Evolutionary conservation across 2,113 vertebrate species (phyloP).

Genomic region (Chaetura pelagica): DNA sequence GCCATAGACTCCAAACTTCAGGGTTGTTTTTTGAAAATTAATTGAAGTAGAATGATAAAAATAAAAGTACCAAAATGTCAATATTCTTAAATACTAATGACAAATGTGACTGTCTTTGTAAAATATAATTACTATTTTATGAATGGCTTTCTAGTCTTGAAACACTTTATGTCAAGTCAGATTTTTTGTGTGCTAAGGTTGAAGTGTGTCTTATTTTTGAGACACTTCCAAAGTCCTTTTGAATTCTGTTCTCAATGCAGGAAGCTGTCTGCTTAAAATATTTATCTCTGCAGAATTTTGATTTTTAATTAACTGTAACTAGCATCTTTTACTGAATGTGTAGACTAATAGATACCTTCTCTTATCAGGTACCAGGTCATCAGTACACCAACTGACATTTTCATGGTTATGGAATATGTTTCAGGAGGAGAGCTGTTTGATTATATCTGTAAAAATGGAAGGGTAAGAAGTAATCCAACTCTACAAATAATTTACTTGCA

Average conservation of each 20-base stretch:
- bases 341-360: constrained; percentile 61
- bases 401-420: constrained; percentile 99
- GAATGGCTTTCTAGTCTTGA: background rate
- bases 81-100: background rate
- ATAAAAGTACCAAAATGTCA: background rate
- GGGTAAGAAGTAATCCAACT: constrained; percentile 81
- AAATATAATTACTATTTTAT: background rate
- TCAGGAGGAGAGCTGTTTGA: constrained; percentile 98
- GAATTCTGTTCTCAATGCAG: background rate
- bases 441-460: constrained; percentile 99
- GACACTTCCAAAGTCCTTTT: background rate
- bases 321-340: background rate
- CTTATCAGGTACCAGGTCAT: constrained; percentile 95
- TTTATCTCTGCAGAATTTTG: fast-evolving
- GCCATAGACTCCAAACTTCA: background rate
- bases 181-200: background rate
- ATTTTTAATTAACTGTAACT: background rate
- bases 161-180: background rate
- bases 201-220: background rate
- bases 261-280: background rate
- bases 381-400: constrained; percentile 98
- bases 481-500: background rate
- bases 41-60: background rate
- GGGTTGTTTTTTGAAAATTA: background rate
- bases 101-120: background rate